Percentiles rank a stretch among this genome's conserved stretches.
Conservation (phyloP, 2,797 vertebrate species). For the Tenualosa ilisha region DNA sequence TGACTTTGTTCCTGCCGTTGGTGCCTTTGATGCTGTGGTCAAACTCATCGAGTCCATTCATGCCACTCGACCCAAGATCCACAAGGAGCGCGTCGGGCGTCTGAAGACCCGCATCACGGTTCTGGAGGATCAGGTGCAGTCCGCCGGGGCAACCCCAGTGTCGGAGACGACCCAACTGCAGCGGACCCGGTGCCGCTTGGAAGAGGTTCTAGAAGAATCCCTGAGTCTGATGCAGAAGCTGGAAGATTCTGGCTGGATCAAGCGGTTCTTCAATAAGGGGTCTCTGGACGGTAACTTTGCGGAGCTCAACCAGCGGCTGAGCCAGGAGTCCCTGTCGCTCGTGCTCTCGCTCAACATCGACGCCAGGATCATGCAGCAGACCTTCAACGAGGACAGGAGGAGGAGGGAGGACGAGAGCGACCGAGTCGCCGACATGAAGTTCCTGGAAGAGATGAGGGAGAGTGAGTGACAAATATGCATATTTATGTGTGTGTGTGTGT, state of each 20-base stretch:
- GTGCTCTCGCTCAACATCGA: background rate
- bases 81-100: background rate
- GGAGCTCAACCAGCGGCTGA: background rate
- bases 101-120: background rate
- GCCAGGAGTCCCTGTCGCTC: slow-evolving; percentile 1
- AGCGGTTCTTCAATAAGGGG: background rate
- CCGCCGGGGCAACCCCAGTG: background rate
- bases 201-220: background rate
- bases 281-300: background rate
- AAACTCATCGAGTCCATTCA: no score
- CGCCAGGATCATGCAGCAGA: background rate
- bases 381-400: background rate
- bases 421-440: background rate
- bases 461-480: background rate
- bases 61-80: background rate
- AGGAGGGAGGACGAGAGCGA: background rate
- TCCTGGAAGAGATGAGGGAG: background rate
- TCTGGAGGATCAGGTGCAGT: background rate
- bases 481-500: no score
- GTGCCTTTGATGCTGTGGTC: no score
- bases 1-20: no score
- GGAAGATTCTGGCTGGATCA: background rate
- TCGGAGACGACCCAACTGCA: background rate
- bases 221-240: background rate
- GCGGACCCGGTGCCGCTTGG: background rate